Percentiles rank a stretch among this genome's conserved stretches.
Conservation (phyloP, 2,113 vertebrate genomes). For the Clupea harengus region DNA sequence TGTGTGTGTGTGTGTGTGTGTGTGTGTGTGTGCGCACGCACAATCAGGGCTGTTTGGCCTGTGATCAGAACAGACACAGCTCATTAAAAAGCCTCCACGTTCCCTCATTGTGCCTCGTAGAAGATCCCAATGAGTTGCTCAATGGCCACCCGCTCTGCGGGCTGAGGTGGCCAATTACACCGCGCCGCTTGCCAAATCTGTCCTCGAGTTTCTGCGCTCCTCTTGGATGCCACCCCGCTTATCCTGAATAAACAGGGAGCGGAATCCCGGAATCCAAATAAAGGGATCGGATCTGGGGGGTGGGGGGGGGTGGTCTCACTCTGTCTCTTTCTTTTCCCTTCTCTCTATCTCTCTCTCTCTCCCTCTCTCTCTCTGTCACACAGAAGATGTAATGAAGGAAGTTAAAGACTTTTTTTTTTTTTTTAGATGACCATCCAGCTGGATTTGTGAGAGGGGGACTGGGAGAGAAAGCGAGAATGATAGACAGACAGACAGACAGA, state of each 20-base stretch:
- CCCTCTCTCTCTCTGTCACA: background rate
- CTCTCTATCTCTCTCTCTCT: background rate
- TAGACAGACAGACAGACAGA: too few species aligned
- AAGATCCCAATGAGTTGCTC: background rate
- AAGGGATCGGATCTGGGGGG: background rate
- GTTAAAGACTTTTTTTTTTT: too few species aligned
- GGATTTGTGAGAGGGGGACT: too few species aligned
- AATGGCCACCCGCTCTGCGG: background rate
- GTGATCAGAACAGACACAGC: constrained; percentile 29
- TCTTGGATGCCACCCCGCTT: background rate
- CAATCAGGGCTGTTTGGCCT: background rate
- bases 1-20: background rate
- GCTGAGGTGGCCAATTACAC: background rate
- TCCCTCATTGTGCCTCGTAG: background rate
- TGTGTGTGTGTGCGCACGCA: constrained; percentile 14
- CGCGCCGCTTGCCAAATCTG: background rate
- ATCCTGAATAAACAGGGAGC: constrained; percentile 29
- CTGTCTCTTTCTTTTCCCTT: background rate
- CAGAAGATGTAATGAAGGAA: too few species aligned
- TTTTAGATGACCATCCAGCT: too few species aligned
- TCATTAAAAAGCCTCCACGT: background rate
- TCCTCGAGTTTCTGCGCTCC: background rate
- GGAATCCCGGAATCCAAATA: constrained; percentile 5
- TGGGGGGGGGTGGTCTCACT: background rate
- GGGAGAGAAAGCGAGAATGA: too few species aligned